Percentiles rank a stretch among this genome's conserved stretches.
Conservation (phyloP, 2,888 invertebrate species). For the Andrena bicolor region DNA sequence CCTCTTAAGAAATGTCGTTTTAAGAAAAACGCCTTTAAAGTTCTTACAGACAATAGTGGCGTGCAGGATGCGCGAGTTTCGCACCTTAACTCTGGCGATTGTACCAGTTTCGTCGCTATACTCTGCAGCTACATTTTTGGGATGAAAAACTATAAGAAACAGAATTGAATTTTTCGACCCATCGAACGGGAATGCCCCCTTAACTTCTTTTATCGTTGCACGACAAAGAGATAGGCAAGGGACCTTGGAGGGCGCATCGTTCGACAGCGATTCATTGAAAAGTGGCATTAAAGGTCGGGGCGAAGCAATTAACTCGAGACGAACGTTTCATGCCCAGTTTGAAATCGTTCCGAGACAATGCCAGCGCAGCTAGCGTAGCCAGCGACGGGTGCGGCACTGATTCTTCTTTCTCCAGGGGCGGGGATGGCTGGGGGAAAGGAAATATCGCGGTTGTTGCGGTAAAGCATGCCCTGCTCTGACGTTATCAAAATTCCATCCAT, state of each 20-base stretch:
- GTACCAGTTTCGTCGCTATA: too few species aligned
- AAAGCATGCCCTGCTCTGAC: slow-evolving; percentile 67
- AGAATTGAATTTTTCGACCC: too few species aligned
- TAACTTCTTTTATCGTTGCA: neutral
- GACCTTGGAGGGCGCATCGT: neutral
- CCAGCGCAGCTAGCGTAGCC: neutral
- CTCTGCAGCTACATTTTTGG: too few species aligned
- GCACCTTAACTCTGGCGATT: too few species aligned
- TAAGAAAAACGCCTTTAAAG: too few species aligned
- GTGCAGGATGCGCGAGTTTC: too few species aligned
- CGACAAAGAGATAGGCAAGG: neutral
- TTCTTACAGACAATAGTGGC: too few species aligned
- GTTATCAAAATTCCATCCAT: slow-evolving; percentile 75
- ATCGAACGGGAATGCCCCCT: too few species aligned
- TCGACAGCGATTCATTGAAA: slow-evolving; percentile 7
- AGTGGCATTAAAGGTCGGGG: neutral
- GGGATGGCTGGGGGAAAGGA: slow-evolving; percentile 52
- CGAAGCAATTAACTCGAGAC: neutral
- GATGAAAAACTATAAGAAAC: too few species aligned
- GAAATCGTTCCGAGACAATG: slow-evolving; percentile 12
- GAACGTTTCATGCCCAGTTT: slow-evolving; percentile 4
- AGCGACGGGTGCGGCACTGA: neutral
- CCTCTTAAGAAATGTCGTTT: too few species aligned
- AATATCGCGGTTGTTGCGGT: slow-evolving; percentile 69
- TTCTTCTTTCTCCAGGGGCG: slow-evolving; percentile 20